Conservation (phyloP, 1,140 invertebrate genomes). For the Maniola jurtina region DNA sequence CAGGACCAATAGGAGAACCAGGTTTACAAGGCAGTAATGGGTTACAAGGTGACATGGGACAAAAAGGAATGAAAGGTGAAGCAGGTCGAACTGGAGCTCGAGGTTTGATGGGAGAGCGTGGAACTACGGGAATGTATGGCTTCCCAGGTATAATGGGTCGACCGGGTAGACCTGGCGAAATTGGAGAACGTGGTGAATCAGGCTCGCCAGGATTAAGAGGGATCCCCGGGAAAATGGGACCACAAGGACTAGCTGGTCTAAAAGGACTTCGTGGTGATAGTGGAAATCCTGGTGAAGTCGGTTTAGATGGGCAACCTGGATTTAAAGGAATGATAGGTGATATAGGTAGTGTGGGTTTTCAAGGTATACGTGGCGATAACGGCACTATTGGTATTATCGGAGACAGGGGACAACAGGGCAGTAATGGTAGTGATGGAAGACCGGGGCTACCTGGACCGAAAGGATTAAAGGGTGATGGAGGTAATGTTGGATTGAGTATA, state of each 20-base stretch:
- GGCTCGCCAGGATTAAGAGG: constrained; percentile 80
- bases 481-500: constrained; percentile 49
- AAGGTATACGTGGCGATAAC: constrained; percentile 76
- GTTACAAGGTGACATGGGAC: constrained; percentile 69
- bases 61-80: constrained; percentile 75
- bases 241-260: constrained; percentile 46
- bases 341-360: constrained; percentile 40
- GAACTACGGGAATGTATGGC: constrained; percentile 70
- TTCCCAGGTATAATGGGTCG: constrained; percentile 79
- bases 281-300: constrained; percentile 80
- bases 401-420: constrained; percentile 67
- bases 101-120: constrained; percentile 70
- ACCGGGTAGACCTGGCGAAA: constrained; percentile 80
- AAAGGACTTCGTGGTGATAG: constrained; percentile 71
- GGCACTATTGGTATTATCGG: constrained; percentile 74
- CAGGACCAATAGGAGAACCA: constrained; percentile 54
- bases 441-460: constrained; percentile 44
- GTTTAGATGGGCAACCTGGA: constrained; percentile 79
- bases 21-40: constrained; percentile 77
- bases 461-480: constrained; percentile 62
- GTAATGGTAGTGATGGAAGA: constrained; percentile 48
- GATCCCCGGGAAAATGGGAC: constrained; percentile 40
- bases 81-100: constrained; percentile 61
- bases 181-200: constrained; percentile 73
- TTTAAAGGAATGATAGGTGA: constrained; percentile 41